phyloP scores from a whole-genome alignment of 2,113 vertebrate species.

The Laterallus jamaicensis region DNA sequence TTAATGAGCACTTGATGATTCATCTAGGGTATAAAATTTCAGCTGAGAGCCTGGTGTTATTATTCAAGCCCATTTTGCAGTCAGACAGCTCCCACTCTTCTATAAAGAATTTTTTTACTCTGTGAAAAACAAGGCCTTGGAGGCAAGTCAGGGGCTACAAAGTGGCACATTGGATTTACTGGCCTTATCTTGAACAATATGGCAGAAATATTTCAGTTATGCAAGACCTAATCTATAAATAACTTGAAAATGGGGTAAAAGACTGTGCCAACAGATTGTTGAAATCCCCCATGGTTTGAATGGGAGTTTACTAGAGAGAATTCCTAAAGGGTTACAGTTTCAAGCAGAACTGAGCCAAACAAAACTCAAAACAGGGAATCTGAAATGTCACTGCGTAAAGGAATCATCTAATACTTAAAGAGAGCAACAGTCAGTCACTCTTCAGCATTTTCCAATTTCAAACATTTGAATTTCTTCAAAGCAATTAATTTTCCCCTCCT shows the following conservation, averaged over 20 bases:
- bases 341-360: neutral
- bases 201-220: constrained; percentile 49
- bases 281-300: constrained; percentile 42
- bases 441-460: neutral
- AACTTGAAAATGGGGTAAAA: neutral
- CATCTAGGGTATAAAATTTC: neutral
- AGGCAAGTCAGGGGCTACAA: constrained; percentile 26
- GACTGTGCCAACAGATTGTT: constrained; percentile 38
- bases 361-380: neutral
- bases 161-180: constrained; percentile 38
- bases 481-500: fast-evolving
- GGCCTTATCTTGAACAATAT: constrained; percentile 42
- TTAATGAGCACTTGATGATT: neutral
- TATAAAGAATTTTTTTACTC: constrained; percentile 20
- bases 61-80: neutral
- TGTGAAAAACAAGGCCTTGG: constrained; percentile 51
- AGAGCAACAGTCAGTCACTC: neutral
- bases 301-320: constrained; percentile 28
- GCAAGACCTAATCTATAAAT: constrained; percentile 41
- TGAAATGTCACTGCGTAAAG: neutral
- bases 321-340: constrained; percentile 30
- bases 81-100: constrained; percentile 41
- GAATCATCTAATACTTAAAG: neutral
- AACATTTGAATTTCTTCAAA: neutral
- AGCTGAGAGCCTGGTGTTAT: constrained; percentile 14